Evolutionary conservation across 2,888 invertebrate species (phyloP).

Genomic region (Electrophaes corylata): DNA sequence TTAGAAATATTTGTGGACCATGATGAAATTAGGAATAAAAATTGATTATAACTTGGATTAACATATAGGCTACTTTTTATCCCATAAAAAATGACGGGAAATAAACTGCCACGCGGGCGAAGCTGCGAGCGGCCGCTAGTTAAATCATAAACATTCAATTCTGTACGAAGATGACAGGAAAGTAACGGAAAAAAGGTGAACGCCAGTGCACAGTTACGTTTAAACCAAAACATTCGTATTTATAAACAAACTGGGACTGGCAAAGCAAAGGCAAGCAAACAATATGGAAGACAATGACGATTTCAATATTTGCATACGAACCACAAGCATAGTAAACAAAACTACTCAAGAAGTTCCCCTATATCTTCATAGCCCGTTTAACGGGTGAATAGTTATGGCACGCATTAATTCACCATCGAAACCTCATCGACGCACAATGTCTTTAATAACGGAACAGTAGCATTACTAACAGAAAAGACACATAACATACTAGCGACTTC

Average conservation of each 20-base stretch:
- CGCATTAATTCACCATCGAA: constrained; percentile 51
- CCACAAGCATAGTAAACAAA: constrained; percentile 20
- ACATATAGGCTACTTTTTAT: too few relatives aligned
- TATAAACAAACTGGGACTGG: too few relatives aligned
- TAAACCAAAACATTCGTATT: not conserved
- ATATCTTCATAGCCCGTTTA: constrained; percentile 38
- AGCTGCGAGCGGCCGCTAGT: too few relatives aligned
- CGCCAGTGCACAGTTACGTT: not conserved
- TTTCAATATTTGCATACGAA: constrained; percentile 30
- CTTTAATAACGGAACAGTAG: constrained; percentile 53
- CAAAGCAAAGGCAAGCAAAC: constrained; percentile 3
- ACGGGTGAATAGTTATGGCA: constrained; percentile 38
- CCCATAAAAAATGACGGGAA: too few relatives aligned
- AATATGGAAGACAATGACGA: constrained; percentile 14
- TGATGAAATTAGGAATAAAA: too few relatives aligned
- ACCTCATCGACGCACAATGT: constrained; percentile 56
- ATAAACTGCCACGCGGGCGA: too few relatives aligned
- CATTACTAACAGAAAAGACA: constrained; percentile 21
- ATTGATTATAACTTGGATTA: too few relatives aligned
- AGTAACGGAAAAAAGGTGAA: not conserved
- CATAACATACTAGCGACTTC: not conserved
- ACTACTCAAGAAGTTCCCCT: constrained; percentile 31
- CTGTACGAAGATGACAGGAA: not conserved
- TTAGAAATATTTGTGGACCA: too few relatives aligned
- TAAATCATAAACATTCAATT: too few relatives aligned